Base-by-base conservation (phyloP, 2,888 invertebrate species). In the Lycophotia porphyrea region DNA sequence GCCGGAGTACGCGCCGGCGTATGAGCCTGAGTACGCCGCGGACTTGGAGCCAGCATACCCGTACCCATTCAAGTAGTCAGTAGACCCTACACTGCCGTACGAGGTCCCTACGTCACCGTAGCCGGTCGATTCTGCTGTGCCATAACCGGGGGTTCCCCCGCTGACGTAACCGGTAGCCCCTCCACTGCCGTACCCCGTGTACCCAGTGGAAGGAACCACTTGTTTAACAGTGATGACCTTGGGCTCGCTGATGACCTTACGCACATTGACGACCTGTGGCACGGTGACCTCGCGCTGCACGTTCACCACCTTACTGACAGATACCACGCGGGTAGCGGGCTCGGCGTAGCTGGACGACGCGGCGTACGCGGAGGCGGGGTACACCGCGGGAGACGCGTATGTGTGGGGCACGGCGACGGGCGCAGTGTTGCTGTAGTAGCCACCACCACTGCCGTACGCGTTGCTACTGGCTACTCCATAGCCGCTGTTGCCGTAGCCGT, bases 241-340 rank as follows among this genome's bases (percentile, higher is more conserved):
- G 21, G 87, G 87, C 44, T 84, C 87, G 1, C 78, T 83, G 60
- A 87, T 77, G 44, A 87, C 72, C 44, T 87, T 87, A 49, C 86
- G 79, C 60, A 87, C 87, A n/a, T 82, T 74, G n/a, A 87, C 73
- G 4, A 87, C 84, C 44, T 87, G 84, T 18, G 87, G 87, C 27
- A 86, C 86, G 21, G 78, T 77, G 27, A 87, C 74, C 66, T 87
- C 87, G 39, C 87, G 87, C 70, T 87, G 86, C 21, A 87, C 87
- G 72, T 87, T 86, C 39, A 87, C 87, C 18, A 87, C 83, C 68
- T 87, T 87, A 27, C 34, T 80, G 47, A 87, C 67, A 36, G 80
- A 24, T 31, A 87, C 63, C 1, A 86, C 81, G n/a, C 52, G 68
- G 13, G 72, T 65, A 34, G 81, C 39, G 1, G 87, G 84, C 1